These are phyloP conservation scores for Nerophis ophidion DNA, from an alignment of 2,113 vertebrate genomes.

Conservation along the genomic window DNA sequence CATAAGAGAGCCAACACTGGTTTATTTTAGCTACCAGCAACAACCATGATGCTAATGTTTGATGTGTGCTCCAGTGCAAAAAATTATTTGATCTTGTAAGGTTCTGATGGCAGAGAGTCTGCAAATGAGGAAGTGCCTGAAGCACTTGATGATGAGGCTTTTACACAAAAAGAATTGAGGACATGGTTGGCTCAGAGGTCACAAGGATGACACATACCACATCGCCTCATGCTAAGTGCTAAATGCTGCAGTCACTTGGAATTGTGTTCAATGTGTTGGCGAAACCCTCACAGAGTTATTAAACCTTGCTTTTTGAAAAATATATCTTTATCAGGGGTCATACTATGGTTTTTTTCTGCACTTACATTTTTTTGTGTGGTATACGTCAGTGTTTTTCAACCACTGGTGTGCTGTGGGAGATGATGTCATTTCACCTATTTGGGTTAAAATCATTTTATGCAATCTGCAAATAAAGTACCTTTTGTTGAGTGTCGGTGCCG, in stretches of 20 bases:
- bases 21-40: background rate
- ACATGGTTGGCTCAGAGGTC: conserved; percentile 4
- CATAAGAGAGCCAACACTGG: conserved; percentile 1
- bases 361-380: too few relatives aligned
- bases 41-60: background rate
- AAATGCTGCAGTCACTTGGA: conserved; percentile 15
- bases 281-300: background rate
- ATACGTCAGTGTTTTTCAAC: too few relatives aligned
- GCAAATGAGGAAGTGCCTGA: conserved; percentile 13
- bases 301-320: too few relatives aligned
- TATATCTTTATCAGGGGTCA: too few relatives aligned
- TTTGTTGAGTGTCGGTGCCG: too few relatives aligned
- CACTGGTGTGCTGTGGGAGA: too few relatives aligned
- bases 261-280: conserved; percentile 7
- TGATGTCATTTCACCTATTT: too few relatives aligned
- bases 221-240: background rate
- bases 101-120: conserved; percentile 3
- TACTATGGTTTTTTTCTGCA: too few relatives aligned
- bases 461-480: too few relatives aligned
- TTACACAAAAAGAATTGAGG: conserved; percentile 3
- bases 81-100: conserved; percentile 3
- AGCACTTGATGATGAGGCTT: conserved; percentile 17
- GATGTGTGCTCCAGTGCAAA: background rate
- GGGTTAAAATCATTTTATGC: too few relatives aligned
- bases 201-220: conserved; percentile 10